These are phyloP conservation scores for Spongia lamella DNA, from an alignment of 37 sponge, comb jelly and placozoan genomes.

Conservation along the genomic window DNA sequence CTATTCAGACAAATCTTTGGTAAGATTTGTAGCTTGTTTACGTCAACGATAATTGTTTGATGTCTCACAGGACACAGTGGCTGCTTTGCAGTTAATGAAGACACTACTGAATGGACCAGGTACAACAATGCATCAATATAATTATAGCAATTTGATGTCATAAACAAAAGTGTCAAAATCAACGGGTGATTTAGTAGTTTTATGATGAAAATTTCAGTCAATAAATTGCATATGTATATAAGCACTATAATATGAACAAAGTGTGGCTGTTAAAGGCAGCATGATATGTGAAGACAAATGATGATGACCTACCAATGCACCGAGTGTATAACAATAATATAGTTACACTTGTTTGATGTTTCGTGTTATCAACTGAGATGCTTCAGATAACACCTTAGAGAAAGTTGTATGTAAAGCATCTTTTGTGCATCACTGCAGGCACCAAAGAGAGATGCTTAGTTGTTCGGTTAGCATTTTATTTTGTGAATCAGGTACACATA, in stretches of 20 bases:
- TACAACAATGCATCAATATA: not conserved
- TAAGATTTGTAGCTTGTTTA: constrained; percentile 22
- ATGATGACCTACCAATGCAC: no score
- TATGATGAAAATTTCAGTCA: no score
- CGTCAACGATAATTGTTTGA: no score
- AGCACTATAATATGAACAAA: no score
- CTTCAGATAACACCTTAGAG: no score
- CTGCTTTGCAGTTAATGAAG: constrained; percentile 65
- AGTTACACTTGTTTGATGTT: not conserved
- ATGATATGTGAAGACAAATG: no score
- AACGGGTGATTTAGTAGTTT: no score
- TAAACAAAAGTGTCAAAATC: no score
- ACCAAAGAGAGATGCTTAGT: constrained; percentile 68
- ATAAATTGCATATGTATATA: no score
- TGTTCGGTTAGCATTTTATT: constrained; percentile 59
- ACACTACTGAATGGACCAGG: constrained; percentile 83
- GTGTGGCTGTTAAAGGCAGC: no score
- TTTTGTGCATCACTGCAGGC: constrained; percentile 23
- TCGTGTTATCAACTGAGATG: constrained; percentile 1
- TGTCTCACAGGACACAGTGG: constrained; percentile 78
- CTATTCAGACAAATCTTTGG: constrained; percentile 64
- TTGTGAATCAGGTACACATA: constrained; percentile 31
- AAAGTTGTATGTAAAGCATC: no score
- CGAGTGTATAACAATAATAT: not conserved
- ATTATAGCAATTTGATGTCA: not conserved